These are phyloP conservation scores for Orycteropus afer DNA, from an alignment of 2,113 vertebrate species.

Conservation along the genomic window DNA sequence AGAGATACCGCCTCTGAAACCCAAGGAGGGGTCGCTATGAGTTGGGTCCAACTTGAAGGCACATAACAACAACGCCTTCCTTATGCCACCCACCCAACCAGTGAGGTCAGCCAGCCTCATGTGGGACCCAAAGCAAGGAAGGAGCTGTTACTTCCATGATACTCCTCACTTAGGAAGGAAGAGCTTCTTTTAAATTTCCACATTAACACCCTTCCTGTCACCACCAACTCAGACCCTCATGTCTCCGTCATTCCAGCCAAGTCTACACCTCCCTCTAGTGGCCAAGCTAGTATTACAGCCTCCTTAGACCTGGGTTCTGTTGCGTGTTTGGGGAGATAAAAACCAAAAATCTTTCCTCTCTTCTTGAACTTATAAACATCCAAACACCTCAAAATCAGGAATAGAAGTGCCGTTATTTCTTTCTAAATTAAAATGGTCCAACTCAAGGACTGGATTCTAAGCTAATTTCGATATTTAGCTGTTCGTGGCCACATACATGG, in stretches of 20 bases:
- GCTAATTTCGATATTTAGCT: background rate
- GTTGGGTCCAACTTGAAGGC: no score
- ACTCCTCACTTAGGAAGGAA: background rate
- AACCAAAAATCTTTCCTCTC: background rate
- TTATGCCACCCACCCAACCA: background rate
- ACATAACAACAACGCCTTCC: no score
- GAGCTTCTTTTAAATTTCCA: background rate
- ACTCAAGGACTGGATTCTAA: background rate
- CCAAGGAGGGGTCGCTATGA: no score
- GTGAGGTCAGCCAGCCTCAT: background rate
- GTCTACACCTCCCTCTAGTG: background rate
- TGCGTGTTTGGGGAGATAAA: background rate
- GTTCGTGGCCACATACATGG: background rate
- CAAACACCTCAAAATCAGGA: background rate
- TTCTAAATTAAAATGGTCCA: background rate
- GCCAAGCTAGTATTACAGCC: fast-evolving
- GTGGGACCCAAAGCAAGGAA: background rate
- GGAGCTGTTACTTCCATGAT: background rate
- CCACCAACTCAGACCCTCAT: fast-evolving
- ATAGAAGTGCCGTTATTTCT: background rate
- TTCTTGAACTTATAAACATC: background rate
- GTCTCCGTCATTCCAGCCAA: fast-evolving
- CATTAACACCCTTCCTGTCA: no score
- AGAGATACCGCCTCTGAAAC: no score
- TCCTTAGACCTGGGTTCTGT: background rate